Percentiles rank a stretch among this genome's conserved stretches.
Evolutionary conservation across 2,888 invertebrate genomes (phyloP).

Genomic region (Quadriops clusia): DNA sequence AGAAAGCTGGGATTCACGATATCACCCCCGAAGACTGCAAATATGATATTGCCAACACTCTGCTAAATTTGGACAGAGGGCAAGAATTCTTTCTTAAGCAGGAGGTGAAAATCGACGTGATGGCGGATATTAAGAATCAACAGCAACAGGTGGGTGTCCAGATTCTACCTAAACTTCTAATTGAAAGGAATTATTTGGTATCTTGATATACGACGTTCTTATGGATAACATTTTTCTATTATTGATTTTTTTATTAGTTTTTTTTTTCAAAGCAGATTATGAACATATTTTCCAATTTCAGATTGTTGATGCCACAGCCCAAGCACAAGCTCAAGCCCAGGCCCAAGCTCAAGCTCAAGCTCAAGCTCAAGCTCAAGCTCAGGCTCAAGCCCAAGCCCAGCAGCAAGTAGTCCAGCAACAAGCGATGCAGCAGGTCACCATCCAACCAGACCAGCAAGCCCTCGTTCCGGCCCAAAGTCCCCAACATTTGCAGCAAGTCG

Average conservation of each 20-base stretch:
- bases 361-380: slow-evolving; percentile 27
- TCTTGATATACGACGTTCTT: no score
- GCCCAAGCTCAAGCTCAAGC: slow-evolving; percentile 25
- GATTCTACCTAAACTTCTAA: no score
- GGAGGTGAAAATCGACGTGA: slow-evolving; percentile 21
- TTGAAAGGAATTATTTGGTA: background rate
- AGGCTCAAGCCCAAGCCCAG: slow-evolving; percentile 33
- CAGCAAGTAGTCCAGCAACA: slow-evolving; percentile 41
- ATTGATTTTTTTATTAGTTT: no score
- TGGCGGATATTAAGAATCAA: slow-evolving; percentile 33
- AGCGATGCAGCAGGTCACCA: slow-evolving; percentile 47
- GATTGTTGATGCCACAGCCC: slow-evolving; percentile 22
- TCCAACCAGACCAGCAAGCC: slow-evolving; percentile 39
- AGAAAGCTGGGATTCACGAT: slow-evolving; percentile 50
- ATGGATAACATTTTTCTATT: no score
- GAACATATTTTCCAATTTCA: no score
- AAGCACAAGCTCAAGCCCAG: slow-evolving; percentile 30
- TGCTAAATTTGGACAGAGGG: slow-evolving; percentile 49
- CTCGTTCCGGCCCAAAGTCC: slow-evolving; percentile 37
- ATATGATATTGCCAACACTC: slow-evolving; percentile 56
- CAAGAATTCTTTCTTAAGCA: slow-evolving; percentile 26
- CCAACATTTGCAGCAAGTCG: slow-evolving; percentile 36
- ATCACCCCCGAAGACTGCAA: slow-evolving; percentile 60
- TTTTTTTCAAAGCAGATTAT: no score
- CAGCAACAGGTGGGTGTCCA: no score